phyloP scores from a whole-genome alignment of 2,797 vertebrate species.

The Emys orbicularis region DNA sequence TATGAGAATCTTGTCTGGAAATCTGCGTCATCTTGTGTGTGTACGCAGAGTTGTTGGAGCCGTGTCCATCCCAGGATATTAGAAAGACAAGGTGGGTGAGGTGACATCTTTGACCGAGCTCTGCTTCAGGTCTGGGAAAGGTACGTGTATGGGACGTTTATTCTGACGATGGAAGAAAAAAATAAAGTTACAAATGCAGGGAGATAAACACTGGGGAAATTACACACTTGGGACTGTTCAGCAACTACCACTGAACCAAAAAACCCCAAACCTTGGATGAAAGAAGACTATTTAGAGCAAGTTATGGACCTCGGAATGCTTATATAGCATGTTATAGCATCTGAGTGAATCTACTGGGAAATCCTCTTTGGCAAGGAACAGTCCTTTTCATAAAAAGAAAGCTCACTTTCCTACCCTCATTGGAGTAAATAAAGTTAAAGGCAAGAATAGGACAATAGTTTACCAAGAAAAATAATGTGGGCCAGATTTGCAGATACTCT shows the following conservation, averaged over 20 bases:
- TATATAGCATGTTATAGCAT: background rate
- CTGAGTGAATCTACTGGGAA: background rate
- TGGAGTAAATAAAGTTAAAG: background rate
- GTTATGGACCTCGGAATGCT: background rate
- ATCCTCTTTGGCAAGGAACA: background rate
- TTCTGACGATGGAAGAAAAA: background rate
- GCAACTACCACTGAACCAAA: background rate
- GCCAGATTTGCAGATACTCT: rapidly evolving
- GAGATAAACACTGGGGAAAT: slow-evolving; percentile 1
- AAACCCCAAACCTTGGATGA: background rate
- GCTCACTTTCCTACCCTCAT: background rate
- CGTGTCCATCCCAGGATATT: background rate
- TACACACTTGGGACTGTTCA: background rate
- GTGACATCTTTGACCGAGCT: background rate
- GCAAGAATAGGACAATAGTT: background rate
- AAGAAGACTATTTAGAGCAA: background rate
- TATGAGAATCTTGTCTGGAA: slow-evolving; percentile 1
- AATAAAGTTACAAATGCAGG: background rate
- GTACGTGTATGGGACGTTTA: slow-evolving; percentile 21
- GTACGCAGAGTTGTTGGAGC: background rate
- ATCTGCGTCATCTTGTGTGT: slow-evolving; percentile 1
- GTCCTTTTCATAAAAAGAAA: background rate
- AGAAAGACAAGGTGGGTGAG: background rate
- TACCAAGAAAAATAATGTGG: rapidly evolving
- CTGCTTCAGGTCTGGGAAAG: background rate